Evolutionary conservation across 2,797 vertebrate genomes (phyloP), one percentile per base, ranked within the genome.

Genomic region (Discoglossus pictus): DNA sequence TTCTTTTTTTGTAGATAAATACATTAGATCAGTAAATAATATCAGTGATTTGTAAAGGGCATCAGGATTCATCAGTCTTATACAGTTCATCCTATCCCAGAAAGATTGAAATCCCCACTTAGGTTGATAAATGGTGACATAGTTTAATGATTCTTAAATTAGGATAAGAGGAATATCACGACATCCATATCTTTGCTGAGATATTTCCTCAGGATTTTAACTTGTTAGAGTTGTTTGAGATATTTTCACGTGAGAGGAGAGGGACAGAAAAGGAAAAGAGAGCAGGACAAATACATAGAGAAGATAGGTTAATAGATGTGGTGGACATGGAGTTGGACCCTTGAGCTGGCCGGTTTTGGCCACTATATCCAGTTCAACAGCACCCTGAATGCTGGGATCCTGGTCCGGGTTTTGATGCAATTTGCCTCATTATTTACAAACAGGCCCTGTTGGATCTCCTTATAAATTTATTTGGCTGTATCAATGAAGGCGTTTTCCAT

Each of bases 401-500:
- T n/a, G n/a, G n/a, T n/a, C n/a, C n/a, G 16, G n/a, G 86, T 83
- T 76, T 81, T 85, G 78, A 87, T 83, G 13, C 86, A 84, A 35
- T 86, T 82, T 59, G 80, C 84, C 79, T 87, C 85, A 55, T 82
- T 87, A 73, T 78, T 76, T 61, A 82, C 84, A 72, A 86, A 84
- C 43, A 84, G 74, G 27, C 82, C 81, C 52, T 82, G 79, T 27
- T 84, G 79, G 53, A 86, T 85, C 73, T 85, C 84, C 72, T 77
- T 79, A 53, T 84, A 84, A 68, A 84, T 84, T 74, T 80, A 79
- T 81, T 82, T 87, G 73, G 83, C 83, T 66, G 82, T 84, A 27
- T 81, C 76, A 72, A 85, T 81, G 72, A 86, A 87, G 55, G 83
- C 84, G 83, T 87, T 83, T 62, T 86, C 82, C 21, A 85, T 83